A percentile compares a stretch with the other conserved stretches of the same genome.
Evolutionary conservation across 2,797 vertebrate genomes (phyloP).

Genomic region (Fundulus diaphanus): DNA sequence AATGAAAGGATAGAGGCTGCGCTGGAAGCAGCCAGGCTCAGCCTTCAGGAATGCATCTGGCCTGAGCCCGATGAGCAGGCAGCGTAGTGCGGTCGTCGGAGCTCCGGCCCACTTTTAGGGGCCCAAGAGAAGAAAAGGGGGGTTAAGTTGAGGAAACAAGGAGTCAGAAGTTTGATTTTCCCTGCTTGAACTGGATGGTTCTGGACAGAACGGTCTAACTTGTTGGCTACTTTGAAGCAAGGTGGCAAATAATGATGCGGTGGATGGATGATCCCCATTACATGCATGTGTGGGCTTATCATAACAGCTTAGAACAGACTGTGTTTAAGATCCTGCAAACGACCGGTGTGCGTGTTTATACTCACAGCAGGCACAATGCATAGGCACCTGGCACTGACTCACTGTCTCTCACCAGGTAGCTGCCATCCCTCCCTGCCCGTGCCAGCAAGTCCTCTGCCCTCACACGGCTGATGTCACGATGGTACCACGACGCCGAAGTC

Average conservation of each 20-base stretch:
- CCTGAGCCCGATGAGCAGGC: constrained; percentile 70
- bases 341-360: constrained; percentile 52
- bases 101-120: constrained; percentile 77
- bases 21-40: constrained; percentile 70
- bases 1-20: constrained; percentile 63
- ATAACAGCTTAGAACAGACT: background rate
- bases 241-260: constrained; percentile 43
- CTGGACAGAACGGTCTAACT: constrained; percentile 27
- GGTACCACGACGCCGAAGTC: constrained; percentile 85
- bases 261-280: constrained; percentile 48
- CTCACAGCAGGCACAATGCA: constrained; percentile 91
- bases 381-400: constrained; percentile 90
- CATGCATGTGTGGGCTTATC: background rate
- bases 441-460: constrained; percentile 88
- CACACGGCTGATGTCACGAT: constrained; percentile 88
- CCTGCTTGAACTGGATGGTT: constrained; percentile 44
- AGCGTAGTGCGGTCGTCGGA: constrained; percentile 77
- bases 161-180: constrained; percentile 57
- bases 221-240: constrained; percentile 31
- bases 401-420: constrained; percentile 91
- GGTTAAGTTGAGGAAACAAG: constrained; percentile 65
- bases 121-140: constrained; percentile 72
- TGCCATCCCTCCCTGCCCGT: constrained; percentile 86
- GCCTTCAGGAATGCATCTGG: constrained; percentile 86
- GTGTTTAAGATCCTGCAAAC: background rate